Base-by-base conservation (phyloP, 2,113 vertebrate genomes). In the Hirundichthys speculiger region DNA sequence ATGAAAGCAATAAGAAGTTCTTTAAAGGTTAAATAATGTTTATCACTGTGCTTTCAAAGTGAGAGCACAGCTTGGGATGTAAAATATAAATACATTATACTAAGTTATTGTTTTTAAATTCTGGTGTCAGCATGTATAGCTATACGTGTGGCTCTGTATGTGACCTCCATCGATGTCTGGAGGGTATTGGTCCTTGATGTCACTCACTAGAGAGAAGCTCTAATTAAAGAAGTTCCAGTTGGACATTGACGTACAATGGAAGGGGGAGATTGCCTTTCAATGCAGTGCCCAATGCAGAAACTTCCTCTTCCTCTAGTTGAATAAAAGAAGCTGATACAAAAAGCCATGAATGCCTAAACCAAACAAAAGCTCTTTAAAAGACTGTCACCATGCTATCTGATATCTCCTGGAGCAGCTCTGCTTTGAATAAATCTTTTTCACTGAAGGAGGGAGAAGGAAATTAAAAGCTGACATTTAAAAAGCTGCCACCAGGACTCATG, bases 381-480 rank as follows among this genome's bases (percentile, higher is more conserved):
- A 80, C 82, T 88, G 87, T 87, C 85, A 82, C 75, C 55, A 59
- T 80, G 81, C 73, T 85, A 92, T 92, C 90, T 89, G 87, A 91
- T 90, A 91, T 91, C 82, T 84, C 58, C 78, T 79, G 76, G 79
- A 90, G 84, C 86, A 76, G 85, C 65, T 77, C 75, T 82, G 79
- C 85, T 91, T 90, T 88, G 82, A 91, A 85, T 88, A 86, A 84
- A 79, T 84, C 62, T 83, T 82, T 88, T 75, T 72, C 72, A 81
- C 56, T 72, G 73, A 69, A 75, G 63, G 70, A 82, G 75, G 68
- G 69, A 79, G 71, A 85, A 89, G 80, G 86, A 91, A 92, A 92
- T 91, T 92, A 92, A 92, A 92, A 90, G 79, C 85, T 91, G 91
- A 91, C 91, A 90, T 91, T 92, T 89, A 86, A 88, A 84, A 87